phyloP scores from a whole-genome alignment of 2,888 invertebrate genomes.

The Cheilosia urbana region DNA sequence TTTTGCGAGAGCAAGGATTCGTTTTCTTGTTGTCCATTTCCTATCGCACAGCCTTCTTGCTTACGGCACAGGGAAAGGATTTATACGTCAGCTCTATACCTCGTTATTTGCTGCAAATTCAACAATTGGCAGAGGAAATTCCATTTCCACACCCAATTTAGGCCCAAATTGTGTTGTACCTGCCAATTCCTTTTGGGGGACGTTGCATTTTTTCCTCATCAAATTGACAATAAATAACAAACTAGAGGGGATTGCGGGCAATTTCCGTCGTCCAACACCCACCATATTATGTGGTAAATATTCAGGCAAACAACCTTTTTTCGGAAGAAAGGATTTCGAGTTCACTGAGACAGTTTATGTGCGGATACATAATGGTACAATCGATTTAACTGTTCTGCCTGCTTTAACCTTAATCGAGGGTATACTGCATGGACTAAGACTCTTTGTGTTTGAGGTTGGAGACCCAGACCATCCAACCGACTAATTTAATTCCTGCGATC shows the following conservation, averaged over 20 bases:
- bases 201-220: not conserved
- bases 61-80: not conserved
- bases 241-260: slow-evolving; percentile 14
- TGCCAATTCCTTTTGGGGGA: not conserved
- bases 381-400: not conserved
- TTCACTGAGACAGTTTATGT: not conserved
- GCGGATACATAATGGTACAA: not conserved
- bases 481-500: slow-evolving; percentile 11
- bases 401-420: not conserved
- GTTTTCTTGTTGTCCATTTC: not conserved
- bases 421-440: not conserved
- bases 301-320: slow-evolving; percentile 10
- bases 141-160: slow-evolving; percentile 23
- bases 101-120: not conserved
- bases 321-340: slow-evolving; percentile 15
- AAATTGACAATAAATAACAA: slow-evolving; percentile 36
- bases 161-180: not conserved
- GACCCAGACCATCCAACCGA: slow-evolving; percentile 20
- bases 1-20: slow-evolving; percentile 16
- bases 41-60: not conserved
- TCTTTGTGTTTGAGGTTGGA: slow-evolving; percentile 23
- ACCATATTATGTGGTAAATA: slow-evolving; percentile 12
- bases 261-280: slow-evolving; percentile 26
- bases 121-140: slow-evolving; percentile 52
- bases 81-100: not conserved